Base-by-base conservation (phyloP, 2,888 invertebrate genomes). In the Clostera curtula region DNA sequence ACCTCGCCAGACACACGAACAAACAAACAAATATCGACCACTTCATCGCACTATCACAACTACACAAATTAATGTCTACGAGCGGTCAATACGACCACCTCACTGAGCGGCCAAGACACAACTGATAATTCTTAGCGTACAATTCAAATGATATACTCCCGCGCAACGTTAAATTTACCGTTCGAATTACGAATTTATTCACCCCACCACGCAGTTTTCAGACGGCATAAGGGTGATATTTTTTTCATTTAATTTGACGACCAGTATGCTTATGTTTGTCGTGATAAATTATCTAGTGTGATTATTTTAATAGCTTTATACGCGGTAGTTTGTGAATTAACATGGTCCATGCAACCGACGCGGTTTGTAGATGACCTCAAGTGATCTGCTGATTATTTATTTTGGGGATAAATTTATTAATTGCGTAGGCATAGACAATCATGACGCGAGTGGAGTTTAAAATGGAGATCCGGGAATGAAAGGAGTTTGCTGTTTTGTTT, bases 11-110 rank as follows among this genome's bases (percentile, higher is more conserved):
- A 46, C 63, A 70, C 53, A 69, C 55, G 46, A 77, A 34, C 34
- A 71, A 56, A 56, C 65, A 54, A 39, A 61, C 53, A 43, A 69
- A 43, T 47, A 73, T 52, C 40, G 65, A 48, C 66, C 75, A 80
- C 72, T 65, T 68, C 80, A 82, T 82, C 47, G 59, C 76, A 80
- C 76, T 58, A 48, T 56, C 51, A 56, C 53, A 43, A 62, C 65
- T 71, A 69, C 67, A 58, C 56, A 45, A 47, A 43, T 51, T 35
- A 50, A 52, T 43, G 34, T 24, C 29, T 36, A 43, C 34, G 32
- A 35, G 44, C 46, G 40, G 36, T 36, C 36, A 40, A 45, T 42
- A 46, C 59, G 63, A 58, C 67, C 66, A 53, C 49, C 55, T 42
- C 48, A 44, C 46, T 48, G 50, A 50, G 53, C 56, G 57, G 51